These are phyloP conservation scores for Eurystomus glaucurus DNA, from an alignment of 2,797 vertebrate species.

Conservation along the genomic window DNA sequence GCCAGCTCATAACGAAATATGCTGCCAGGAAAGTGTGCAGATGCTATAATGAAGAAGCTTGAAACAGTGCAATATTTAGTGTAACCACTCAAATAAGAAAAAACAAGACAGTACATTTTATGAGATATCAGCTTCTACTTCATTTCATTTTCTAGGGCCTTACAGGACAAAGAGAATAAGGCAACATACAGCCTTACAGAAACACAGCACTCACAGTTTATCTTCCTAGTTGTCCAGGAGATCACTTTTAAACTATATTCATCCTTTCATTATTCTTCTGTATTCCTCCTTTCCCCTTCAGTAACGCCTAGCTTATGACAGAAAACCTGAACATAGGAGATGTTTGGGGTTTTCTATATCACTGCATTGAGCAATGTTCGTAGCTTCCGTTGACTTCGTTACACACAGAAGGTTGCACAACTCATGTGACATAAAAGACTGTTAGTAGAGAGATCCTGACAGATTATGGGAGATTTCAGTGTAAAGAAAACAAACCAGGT, in stretches of 20 bases:
- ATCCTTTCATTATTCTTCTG: fast-evolving
- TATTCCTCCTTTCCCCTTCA: neutral
- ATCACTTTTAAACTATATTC: neutral
- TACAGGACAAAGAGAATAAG: neutral
- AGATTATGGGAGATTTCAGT: neutral
- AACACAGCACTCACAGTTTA: neutral
- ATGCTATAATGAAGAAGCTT: neutral
- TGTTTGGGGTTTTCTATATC: neutral
- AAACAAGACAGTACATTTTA: neutral
- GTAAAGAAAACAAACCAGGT: neutral
- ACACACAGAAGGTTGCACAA: neutral
- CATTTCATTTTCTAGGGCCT: neutral
- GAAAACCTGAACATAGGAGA: neutral
- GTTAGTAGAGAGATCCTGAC: neutral
- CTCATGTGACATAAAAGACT: neutral
- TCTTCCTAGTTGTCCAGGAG: neutral
- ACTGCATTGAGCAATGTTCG: neutral
- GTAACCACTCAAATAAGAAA: neutral
- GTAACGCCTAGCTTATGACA: neutral
- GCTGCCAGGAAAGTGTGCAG: neutral
- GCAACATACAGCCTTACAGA: neutral
- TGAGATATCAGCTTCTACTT: neutral
- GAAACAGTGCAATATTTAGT: neutral
- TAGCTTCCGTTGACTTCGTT: neutral
- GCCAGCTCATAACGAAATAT: neutral